Evolutionary conservation across 2,888 invertebrate species (phyloP).

Genomic region (Urechis unicinctus): DNA sequence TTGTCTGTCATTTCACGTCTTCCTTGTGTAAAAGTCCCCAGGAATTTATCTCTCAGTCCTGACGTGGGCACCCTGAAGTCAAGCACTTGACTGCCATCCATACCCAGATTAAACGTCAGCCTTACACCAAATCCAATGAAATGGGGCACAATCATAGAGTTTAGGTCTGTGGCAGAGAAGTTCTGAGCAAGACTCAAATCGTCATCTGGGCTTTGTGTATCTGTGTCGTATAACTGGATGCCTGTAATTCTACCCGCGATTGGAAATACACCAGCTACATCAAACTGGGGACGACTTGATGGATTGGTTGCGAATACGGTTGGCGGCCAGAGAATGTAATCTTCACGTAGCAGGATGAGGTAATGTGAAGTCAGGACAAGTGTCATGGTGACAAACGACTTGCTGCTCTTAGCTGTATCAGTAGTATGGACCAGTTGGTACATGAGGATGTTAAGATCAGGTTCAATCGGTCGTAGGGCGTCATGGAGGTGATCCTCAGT

Average conservation of each 20-base stretch:
- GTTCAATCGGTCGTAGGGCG: constrained; percentile 11
- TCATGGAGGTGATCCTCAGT: constrained; percentile 10
- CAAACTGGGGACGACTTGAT: constrained; percentile 26
- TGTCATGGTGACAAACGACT: constrained; percentile 11
- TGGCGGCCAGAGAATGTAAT: constrained; percentile 34
- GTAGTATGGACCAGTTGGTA: constrained; percentile 24
- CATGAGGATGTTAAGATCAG: constrained; percentile 10
- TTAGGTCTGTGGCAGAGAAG: constrained; percentile 6
- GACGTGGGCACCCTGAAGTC: constrained; percentile 21
- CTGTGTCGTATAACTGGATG: constrained; percentile 29
- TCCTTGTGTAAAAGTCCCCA: constrained; percentile 14
- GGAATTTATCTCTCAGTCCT: constrained; percentile 17
- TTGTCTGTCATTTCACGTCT: too few species aligned
- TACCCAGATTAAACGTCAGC: constrained; percentile 17
- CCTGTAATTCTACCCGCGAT: constrained; percentile 33
- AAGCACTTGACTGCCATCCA: constrained; percentile 11
- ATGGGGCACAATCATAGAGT: constrained; percentile 2
- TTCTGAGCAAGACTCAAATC: constrained; percentile 1
- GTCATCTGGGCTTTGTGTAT: constrained; percentile 9
- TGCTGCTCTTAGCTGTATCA: not conserved
- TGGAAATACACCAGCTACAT: constrained; percentile 34
- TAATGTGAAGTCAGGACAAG: constrained; percentile 34
- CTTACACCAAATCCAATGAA: constrained; percentile 23
- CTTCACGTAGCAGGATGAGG: constrained; percentile 35
- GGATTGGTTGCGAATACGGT: constrained; percentile 33